Conservation (phyloP, 2,888 invertebrate species). For the Steinernema hermaphroditum region DNA sequence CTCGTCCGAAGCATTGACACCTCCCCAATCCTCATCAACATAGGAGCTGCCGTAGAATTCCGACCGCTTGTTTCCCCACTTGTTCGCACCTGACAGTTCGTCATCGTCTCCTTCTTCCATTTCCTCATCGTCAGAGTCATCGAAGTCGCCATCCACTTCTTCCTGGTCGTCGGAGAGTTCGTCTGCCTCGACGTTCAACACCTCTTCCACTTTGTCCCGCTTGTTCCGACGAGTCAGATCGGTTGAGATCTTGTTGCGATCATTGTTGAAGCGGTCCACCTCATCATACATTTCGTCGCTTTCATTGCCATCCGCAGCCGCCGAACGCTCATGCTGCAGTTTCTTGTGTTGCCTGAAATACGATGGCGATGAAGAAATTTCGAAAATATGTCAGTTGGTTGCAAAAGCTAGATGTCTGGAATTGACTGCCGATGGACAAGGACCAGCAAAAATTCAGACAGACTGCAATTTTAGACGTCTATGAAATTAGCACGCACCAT, state of each 20-base stretch:
- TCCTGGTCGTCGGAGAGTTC: conserved; percentile 42
- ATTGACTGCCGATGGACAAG: no score
- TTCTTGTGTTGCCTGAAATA: conserved; percentile 19
- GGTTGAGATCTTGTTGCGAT: conserved; percentile 36
- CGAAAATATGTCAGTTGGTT: no score
- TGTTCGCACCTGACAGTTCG: conserved; percentile 58
- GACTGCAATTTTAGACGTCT: no score
- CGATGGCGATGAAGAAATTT: no score
- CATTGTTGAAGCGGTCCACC: conserved; percentile 55
- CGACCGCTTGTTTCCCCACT: conserved; percentile 68
- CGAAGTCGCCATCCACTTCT: conserved; percentile 43
- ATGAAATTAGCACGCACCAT: no score
- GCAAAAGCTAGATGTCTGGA: no score
- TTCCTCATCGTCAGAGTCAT: conserved; percentile 33
- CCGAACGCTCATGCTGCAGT: conserved; percentile 16
- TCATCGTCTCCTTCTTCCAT: conserved; percentile 36
- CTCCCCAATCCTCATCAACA: conserved; percentile 58
- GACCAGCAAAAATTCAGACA: no score
- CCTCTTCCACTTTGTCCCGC: conserved; percentile 36
- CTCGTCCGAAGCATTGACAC: conserved; percentile 55
- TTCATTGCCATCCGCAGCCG: neutral
- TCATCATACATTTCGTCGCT: conserved; percentile 56
- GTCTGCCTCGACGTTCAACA: conserved; percentile 57
- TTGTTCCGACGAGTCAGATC: conserved; percentile 3
- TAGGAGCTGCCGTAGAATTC: conserved; percentile 66